These are phyloP conservation scores for Chelmon rostratus DNA, from an alignment of 2,797 vertebrate species.

Conservation along the genomic window DNA sequence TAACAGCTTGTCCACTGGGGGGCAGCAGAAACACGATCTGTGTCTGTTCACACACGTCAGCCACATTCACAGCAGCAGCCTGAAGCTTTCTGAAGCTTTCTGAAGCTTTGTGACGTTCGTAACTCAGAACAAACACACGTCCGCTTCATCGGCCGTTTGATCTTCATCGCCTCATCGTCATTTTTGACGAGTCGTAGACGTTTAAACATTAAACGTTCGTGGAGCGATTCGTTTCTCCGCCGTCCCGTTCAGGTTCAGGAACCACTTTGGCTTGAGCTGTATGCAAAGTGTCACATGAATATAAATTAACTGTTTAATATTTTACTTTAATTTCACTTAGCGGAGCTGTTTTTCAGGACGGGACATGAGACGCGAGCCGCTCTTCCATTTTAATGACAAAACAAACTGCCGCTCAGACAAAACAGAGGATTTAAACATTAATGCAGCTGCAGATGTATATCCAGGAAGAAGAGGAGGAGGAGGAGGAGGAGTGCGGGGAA, in stretches of 20 bases:
- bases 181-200: background rate
- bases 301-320: constrained; percentile 57
- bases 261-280: background rate
- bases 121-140: too few species aligned
- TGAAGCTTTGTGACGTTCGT: too few species aligned
- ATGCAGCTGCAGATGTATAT: constrained; percentile 53
- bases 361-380: constrained; percentile 17
- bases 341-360: constrained; percentile 23
- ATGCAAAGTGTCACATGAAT: constrained; percentile 36
- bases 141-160: too few species aligned
- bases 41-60: too few species aligned
- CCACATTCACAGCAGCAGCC: too few species aligned
- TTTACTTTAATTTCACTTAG: constrained; percentile 55
- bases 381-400: constrained; percentile 60
- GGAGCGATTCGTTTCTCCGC: background rate
- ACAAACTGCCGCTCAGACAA: constrained; percentile 58
- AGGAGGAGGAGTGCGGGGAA: constrained; percentile 26
- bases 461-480: constrained; percentile 5
- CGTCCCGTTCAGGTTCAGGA: constrained; percentile 15
- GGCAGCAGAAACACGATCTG: too few species aligned
- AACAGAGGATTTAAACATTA: constrained; percentile 69
- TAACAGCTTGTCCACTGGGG: too few species aligned
- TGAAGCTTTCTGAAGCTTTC: too few species aligned
- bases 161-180: too few species aligned
- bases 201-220: background rate